A percentile compares a stretch with the other conserved stretches of the same genome.
These are phyloP conservation scores for Corythornis madagascariensis DNA, from an alignment of 2,113 vertebrate species.

Conservation along the genomic window DNA sequence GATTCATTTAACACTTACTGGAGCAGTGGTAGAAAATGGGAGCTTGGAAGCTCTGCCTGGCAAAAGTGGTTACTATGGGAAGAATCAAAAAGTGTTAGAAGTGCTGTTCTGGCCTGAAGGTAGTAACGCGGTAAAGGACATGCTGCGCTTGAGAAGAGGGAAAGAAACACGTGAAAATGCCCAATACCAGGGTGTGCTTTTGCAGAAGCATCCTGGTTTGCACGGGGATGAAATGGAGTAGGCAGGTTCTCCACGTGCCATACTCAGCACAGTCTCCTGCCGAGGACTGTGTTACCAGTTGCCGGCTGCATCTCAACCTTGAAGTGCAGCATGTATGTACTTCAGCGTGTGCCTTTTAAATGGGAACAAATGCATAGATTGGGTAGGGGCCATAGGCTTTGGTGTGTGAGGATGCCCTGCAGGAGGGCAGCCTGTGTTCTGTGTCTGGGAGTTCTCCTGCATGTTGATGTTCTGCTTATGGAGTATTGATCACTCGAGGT, in stretches of 20 bases:
- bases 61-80: not conserved
- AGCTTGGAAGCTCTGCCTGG: not conserved
- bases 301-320: fast-evolving
- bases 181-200: fast-evolving
- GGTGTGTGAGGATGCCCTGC: not conserved
- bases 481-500: not conserved
- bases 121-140: not conserved
- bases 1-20: not conserved
- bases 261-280: not conserved
- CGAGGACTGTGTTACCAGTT: not conserved
- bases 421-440: not conserved
- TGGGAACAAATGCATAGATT: fast-evolving
- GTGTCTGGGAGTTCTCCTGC: not conserved
- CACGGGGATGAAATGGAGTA: not conserved
- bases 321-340: fast-evolving
- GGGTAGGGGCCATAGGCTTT: fast-evolving
- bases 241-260: not conserved
- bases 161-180: not conserved
- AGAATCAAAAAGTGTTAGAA: not conserved
- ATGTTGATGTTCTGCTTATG: not conserved
- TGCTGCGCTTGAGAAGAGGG: not conserved
- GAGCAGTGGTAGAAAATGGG: not conserved
- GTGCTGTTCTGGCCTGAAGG: not conserved
- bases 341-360: not conserved
- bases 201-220: not conserved